Evolutionary conservation across 2,797 vertebrate species (phyloP).

Genomic region (Falco novaeseelandiae): DNA sequence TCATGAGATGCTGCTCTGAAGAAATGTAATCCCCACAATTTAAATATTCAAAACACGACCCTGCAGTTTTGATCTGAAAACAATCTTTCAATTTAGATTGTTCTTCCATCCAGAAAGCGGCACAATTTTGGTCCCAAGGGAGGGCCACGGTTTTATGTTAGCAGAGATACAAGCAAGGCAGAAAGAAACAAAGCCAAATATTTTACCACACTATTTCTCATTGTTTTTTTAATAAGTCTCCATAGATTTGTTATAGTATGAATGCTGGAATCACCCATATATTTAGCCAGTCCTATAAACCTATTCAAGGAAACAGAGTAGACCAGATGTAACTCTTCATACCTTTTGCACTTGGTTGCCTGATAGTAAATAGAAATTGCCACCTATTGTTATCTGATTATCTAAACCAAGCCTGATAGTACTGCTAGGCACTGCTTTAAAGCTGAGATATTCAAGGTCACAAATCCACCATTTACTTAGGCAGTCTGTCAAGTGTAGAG

Average conservation of each 20-base stretch:
- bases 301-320: not conserved
- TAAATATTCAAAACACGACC: not conserved
- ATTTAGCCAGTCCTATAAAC: conserved; percentile 2
- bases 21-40: not conserved
- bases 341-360: not conserved
- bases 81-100: not conserved
- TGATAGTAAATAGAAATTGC: conserved; percentile 42
- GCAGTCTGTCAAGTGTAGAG: not conserved
- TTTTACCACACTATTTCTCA: not conserved
- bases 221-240: not conserved
- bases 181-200: not conserved
- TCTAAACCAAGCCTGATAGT: not conserved
- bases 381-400: conserved; percentile 43
- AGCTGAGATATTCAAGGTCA: conserved; percentile 43
- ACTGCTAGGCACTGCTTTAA: conserved; percentile 45
- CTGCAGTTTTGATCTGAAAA: conserved; percentile 4
- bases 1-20: conserved; percentile 1
- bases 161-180: not conserved
- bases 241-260: not conserved
- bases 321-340: conserved; percentile 27
- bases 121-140: not conserved
- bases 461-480: conserved; percentile 20
- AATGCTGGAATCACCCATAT: not conserved
- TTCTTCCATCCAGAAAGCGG: not conserved
- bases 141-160: not conserved